phyloP scores from a whole-genome alignment of 2,888 invertebrate genomes.

The Osedax frankpressi region DNA sequence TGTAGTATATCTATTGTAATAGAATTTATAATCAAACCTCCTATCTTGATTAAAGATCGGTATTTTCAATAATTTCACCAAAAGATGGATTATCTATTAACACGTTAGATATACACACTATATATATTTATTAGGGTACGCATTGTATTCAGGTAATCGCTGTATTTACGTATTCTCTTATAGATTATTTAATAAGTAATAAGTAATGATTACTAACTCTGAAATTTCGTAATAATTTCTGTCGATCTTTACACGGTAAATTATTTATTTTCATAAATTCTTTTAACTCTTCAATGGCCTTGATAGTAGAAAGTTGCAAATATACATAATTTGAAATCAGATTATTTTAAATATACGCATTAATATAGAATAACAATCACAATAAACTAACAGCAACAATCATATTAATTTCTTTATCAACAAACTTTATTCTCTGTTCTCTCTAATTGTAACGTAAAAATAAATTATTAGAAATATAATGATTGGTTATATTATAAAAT shows the following conservation, averaged over 20 bases:
- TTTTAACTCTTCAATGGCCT: constrained; percentile 35
- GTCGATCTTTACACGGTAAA: constrained; percentile 38
- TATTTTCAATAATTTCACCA: background rate
- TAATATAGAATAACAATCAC: too few relatives aligned
- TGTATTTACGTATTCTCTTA: background rate
- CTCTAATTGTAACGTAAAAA: too few relatives aligned
- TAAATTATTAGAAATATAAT: too few relatives aligned
- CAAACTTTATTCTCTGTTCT: too few relatives aligned
- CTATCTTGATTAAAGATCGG: background rate
- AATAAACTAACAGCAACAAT: too few relatives aligned
- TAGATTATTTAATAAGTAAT: background rate
- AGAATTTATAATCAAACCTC: background rate
- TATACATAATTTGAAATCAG: too few relatives aligned
- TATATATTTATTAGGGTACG: too few relatives aligned
- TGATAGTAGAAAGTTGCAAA: too few relatives aligned
- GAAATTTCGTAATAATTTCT: constrained; percentile 44
- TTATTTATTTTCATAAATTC: constrained; percentile 39
- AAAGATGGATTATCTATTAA: background rate
- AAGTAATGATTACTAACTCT: constrained; percentile 34
- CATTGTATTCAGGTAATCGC: background rate
- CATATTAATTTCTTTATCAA: too few relatives aligned
- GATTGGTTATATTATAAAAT: too few relatives aligned
- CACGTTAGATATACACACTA: too few relatives aligned
- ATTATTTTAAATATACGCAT: too few relatives aligned
- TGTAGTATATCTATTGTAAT: background rate